Percentiles rank a stretch among this genome's conserved stretches.
Conservation (phyloP, 2,113 vertebrate genomes). For the Struthio camelus region DNA sequence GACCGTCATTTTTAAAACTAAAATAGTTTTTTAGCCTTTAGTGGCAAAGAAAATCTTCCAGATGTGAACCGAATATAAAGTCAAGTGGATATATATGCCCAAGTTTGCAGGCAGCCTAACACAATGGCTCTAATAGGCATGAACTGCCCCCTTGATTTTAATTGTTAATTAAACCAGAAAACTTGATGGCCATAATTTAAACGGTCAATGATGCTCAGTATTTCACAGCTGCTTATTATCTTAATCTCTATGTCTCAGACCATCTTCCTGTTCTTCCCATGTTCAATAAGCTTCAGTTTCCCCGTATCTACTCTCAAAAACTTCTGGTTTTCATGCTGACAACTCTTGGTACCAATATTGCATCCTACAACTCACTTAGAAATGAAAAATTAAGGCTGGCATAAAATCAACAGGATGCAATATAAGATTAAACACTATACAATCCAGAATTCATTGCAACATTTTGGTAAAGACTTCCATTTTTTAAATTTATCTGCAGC, state of each 20-base stretch:
- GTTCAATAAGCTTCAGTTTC: background rate
- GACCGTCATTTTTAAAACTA: constrained; percentile 22
- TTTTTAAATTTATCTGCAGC: background rate
- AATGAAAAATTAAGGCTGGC: background rate
- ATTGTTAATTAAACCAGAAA: background rate
- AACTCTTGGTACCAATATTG: background rate
- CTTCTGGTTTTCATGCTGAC: background rate
- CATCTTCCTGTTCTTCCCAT: background rate
- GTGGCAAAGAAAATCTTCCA: constrained; percentile 7
- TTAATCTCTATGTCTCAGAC: background rate
- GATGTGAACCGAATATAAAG: constrained; percentile 7
- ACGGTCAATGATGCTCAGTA: background rate
- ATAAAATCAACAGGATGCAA: background rate
- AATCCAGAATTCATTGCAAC: background rate
- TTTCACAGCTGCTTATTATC: background rate
- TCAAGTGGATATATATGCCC: background rate
- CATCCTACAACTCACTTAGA: background rate
- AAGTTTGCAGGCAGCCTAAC: background rate
- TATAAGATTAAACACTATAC: background rate
- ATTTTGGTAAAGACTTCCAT: background rate
- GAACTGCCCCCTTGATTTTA: background rate
- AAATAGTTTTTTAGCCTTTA: background rate
- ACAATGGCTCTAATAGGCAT: background rate
- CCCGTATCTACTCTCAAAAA: background rate
- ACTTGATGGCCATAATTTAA: background rate